Conservation (phyloP, 2,113 vertebrate species). For the Danionella cerebrum region DNA sequence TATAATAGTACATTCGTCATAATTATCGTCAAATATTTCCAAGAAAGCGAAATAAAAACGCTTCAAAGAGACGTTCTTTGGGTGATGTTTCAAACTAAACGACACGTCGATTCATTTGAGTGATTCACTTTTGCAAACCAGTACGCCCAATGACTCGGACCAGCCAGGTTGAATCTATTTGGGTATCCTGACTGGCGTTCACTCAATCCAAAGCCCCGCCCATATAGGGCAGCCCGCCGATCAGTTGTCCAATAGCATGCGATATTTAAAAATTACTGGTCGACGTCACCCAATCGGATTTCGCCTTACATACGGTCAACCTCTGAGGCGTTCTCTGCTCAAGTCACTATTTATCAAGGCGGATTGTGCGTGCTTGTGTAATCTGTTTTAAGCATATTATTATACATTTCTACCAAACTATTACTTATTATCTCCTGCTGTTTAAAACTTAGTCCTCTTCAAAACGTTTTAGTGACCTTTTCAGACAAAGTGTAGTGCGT, state of each 20-base stretch:
- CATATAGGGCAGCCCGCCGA: conserved; percentile 19
- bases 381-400: neutral
- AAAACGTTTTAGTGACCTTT: no score
- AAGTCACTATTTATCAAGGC: conserved; percentile 8
- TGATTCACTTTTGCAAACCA: neutral
- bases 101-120: neutral
- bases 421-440: no score
- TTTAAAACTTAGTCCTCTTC: no score
- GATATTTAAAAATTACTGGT: conserved; percentile 52
- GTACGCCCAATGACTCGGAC: neutral
- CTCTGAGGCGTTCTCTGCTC: conserved; percentile 4
- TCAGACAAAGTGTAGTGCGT: no score
- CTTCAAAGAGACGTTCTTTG: neutral
- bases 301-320: conserved; percentile 51
- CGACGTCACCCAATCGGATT: conserved; percentile 53
- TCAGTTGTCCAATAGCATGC: conserved; percentile 50
- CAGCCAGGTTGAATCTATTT: neutral
- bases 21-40: no score
- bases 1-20: no score
- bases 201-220: conserved; percentile 39
- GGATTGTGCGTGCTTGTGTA: neutral
- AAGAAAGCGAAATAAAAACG: no score
- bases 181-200: conserved; percentile 37
- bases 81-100: neutral
- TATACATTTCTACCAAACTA: no score